These are phyloP conservation scores for Plutomurus gul DNA, from an alignment of 1,140 invertebrate species.

Conservation along the genomic window DNA sequence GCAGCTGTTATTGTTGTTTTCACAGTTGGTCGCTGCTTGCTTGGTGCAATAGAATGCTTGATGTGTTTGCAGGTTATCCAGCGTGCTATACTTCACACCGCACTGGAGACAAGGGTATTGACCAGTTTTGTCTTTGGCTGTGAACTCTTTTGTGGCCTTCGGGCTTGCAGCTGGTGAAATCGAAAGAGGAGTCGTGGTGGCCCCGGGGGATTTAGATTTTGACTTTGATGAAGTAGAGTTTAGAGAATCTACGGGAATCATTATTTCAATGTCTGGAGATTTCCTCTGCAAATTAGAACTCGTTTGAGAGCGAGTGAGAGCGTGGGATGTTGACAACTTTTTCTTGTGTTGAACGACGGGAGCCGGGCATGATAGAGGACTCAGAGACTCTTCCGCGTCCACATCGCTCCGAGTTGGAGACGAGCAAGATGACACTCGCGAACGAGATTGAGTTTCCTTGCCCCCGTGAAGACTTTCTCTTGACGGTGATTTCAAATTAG, in stretches of 20 bases:
- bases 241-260: neutral
- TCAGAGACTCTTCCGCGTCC: conserved; percentile 1
- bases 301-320: neutral
- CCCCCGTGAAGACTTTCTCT: neutral
- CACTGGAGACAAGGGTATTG: conserved; percentile 79
- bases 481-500: neutral
- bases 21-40: conserved; percentile 16
- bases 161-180: conserved; percentile 38
- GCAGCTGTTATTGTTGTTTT: conserved; percentile 21
- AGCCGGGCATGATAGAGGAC: conserved; percentile 1
- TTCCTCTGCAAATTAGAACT: conserved; percentile 18
- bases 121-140: neutral
- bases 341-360: neutral
- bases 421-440: neutral
- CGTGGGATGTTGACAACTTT: neutral
- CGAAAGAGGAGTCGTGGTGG: neutral
- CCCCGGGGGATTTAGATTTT: conserved; percentile 31
- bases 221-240: neutral
- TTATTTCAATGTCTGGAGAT: conserved; percentile 29
- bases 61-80: conserved; percentile 90
- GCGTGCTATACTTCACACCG: conserved; percentile 91
- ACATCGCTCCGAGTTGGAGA: neutral
- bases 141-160: neutral
- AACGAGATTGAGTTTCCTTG: neutral
- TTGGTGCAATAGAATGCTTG: conserved; percentile 93